Percentiles rank a stretch among this genome's conserved stretches.
Evolutionary conservation across 23 tunicate species (phyloP).

Genomic region (Ciona savignyi): DNA sequence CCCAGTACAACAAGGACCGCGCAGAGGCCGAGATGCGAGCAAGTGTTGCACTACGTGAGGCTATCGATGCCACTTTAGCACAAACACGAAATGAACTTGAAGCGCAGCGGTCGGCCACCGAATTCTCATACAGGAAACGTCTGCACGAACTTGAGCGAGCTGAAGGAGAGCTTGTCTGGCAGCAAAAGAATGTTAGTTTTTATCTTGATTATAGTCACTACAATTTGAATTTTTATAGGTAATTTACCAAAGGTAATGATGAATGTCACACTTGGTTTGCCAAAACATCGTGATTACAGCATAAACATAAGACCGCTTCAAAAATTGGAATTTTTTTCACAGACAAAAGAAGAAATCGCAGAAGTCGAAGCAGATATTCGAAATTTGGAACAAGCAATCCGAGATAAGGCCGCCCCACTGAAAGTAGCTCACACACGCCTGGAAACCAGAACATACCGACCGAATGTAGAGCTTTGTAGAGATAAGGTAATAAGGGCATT

Average conservation of each 20-base stretch:
- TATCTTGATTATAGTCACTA: too few species aligned
- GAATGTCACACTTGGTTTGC: too few species aligned
- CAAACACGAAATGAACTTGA: slow-evolving; percentile 85
- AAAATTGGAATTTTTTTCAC: not conserved
- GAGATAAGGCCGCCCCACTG: slow-evolving; percentile 80
- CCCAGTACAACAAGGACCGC: slow-evolving; percentile 93
- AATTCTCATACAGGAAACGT: slow-evolving; percentile 90
- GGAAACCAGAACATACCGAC: slow-evolving; percentile 84
- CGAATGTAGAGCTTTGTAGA: slow-evolving; percentile 86
- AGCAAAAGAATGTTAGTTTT: slow-evolving; percentile 61
- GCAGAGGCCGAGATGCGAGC: slow-evolving; percentile 92
- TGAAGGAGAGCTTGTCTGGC: slow-evolving; percentile 86
- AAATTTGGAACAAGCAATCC: slow-evolving; percentile 84
- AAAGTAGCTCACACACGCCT: slow-evolving; percentile 93
- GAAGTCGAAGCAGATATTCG: slow-evolving; percentile 97
- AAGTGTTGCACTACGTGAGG: slow-evolving; percentile 76
- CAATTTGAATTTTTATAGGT: too few species aligned
- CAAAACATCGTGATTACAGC: too few species aligned
- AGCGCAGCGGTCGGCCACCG: slow-evolving; percentile 89
- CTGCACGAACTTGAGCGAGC: slow-evolving; percentile 86
- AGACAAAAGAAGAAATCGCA: slow-evolving; percentile 89
- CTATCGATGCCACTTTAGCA: slow-evolving; percentile 84
- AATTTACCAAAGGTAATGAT: too few species aligned
- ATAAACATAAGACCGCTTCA: too few species aligned
- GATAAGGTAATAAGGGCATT: slow-evolving; percentile 78